phyloP scores from a whole-genome alignment of 2,113 vertebrate species.

The Uria aalge region DNA sequence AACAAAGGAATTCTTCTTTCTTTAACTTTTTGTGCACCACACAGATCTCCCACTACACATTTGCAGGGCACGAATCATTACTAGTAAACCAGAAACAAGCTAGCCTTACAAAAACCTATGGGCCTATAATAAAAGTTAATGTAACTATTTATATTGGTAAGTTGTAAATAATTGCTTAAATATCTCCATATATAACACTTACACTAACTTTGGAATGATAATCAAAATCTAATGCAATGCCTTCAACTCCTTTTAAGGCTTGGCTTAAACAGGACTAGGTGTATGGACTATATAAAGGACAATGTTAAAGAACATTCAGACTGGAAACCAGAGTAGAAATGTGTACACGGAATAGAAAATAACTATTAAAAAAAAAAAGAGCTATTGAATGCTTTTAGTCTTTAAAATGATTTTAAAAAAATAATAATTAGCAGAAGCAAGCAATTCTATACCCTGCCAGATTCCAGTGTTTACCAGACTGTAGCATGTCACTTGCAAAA shows the following conservation, averaged over 20 bases:
- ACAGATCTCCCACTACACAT: not conserved
- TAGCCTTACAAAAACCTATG: not conserved
- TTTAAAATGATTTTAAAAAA: not conserved
- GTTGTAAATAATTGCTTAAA: not conserved
- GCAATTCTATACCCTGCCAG: not conserved
- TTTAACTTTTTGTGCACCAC: not conserved
- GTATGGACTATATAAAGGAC: not conserved
- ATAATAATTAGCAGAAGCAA: not conserved
- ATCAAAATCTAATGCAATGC: not conserved
- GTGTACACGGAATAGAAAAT: not conserved
- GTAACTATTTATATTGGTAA: not conserved
- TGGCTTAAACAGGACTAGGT: not conserved
- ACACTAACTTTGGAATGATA: not conserved
- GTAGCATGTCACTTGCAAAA: not conserved
- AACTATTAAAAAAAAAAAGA: not conserved
- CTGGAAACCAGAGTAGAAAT: not conserved
- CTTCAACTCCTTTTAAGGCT: not conserved
- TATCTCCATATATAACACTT: not conserved
- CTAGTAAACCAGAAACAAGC: not conserved
- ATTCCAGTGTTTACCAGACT: not conserved
- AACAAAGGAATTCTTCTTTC: not conserved
- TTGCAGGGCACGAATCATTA: not conserved
- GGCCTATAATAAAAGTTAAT: not conserved
- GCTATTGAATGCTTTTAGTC: fast-evolving
- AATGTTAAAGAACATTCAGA: not conserved